A percentile compares a stretch with the other conserved stretches of the same genome.
phyloP scores from a whole-genome alignment of 2,888 invertebrate species.

The Drosophila fulvimacula region DNA sequence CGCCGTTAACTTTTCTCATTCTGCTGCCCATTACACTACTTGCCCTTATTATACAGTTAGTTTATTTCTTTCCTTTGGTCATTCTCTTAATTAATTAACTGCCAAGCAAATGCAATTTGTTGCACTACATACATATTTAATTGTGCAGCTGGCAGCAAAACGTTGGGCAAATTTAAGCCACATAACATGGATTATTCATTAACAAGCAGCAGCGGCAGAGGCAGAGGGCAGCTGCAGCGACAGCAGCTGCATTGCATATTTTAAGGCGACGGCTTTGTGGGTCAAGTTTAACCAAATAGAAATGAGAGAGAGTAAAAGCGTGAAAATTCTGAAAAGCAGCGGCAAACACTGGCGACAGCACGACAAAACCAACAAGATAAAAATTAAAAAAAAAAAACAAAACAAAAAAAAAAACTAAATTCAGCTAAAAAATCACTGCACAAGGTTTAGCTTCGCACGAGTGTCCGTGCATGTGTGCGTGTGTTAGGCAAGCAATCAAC shows the following conservation, averaged over 20 bases:
- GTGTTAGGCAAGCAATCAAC: slow-evolving; percentile 43
- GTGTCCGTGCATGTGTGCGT: background rate
- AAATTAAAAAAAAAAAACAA: slow-evolving; percentile 1
- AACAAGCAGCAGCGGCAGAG: background rate
- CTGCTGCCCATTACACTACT: background rate
- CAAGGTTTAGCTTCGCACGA: slow-evolving; percentile 23
- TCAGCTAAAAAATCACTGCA: slow-evolving; percentile 41
- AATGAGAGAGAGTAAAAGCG: slow-evolving; percentile 21
- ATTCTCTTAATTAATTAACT: slow-evolving; percentile 11
- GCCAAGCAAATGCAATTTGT: slow-evolving; percentile 11
- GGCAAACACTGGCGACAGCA: slow-evolving; percentile 16
- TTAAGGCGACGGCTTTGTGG: slow-evolving; percentile 54
- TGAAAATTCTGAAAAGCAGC: slow-evolving; percentile 41
- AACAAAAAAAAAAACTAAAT: slow-evolving; percentile 9
- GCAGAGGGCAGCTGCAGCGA: background rate
- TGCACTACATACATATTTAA: slow-evolving; percentile 24
- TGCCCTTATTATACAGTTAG: background rate
- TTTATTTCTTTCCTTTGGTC: background rate
- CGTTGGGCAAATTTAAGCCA: slow-evolving; percentile 8
- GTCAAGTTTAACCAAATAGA: slow-evolving; percentile 69
- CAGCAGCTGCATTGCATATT: slow-evolving; percentile 23
- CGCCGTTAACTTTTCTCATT: background rate
- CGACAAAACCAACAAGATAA: slow-evolving; percentile 16
- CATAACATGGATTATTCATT: slow-evolving; percentile 19
- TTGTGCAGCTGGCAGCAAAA: slow-evolving; percentile 4